These are phyloP conservation scores for Eciton burchellii DNA, from an alignment of 1,140 invertebrate species.

Conservation along the genomic window DNA sequence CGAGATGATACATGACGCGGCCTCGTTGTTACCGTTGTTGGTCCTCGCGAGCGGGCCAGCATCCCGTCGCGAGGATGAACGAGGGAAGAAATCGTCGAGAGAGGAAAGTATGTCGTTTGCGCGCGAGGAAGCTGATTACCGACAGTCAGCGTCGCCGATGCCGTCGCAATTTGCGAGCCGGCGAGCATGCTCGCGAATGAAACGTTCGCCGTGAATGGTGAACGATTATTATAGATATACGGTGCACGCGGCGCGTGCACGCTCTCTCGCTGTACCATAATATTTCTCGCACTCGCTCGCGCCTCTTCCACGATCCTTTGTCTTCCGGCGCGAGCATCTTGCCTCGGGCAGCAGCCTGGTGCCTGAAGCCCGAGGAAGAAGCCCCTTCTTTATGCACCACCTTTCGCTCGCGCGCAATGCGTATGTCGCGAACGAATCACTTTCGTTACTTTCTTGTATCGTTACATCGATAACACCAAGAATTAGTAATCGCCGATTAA, in stretches of 20 bases:
- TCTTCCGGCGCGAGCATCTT: conserved; percentile 8
- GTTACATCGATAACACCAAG: not conserved
- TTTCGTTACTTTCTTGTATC: conserved; percentile 10
- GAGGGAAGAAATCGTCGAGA: conserved; percentile 19
- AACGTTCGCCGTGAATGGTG: conserved; percentile 53
- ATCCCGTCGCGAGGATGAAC: conserved; percentile 20
- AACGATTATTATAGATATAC: conserved; percentile 63
- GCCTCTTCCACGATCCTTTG: conserved; percentile 51
- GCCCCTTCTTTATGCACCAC: conserved; percentile 21
- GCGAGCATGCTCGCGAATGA: conserved; percentile 48
- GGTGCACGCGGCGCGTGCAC: conserved; percentile 31
- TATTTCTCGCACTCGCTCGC: conserved; percentile 60
- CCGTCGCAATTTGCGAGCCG: conserved; percentile 51
- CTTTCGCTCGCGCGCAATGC: not conserved
- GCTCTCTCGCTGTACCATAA: conserved; percentile 37
- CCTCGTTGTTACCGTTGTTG: conserved; percentile 55
- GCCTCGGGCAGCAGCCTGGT: not conserved
- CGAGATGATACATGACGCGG: conserved; percentile 51
- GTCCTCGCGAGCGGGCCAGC: conserved; percentile 2
- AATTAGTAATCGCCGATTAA: not conserved
- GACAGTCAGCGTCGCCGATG: conserved; percentile 1
- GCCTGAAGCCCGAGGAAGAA: too few species aligned
- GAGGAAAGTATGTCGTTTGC: conserved; percentile 29
- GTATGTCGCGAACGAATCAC: not conserved
- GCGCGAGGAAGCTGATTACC: conserved; percentile 38